Conservation (phyloP, 2,113 vertebrate genomes). For the Piliocolobus tephrosceles region DNA sequence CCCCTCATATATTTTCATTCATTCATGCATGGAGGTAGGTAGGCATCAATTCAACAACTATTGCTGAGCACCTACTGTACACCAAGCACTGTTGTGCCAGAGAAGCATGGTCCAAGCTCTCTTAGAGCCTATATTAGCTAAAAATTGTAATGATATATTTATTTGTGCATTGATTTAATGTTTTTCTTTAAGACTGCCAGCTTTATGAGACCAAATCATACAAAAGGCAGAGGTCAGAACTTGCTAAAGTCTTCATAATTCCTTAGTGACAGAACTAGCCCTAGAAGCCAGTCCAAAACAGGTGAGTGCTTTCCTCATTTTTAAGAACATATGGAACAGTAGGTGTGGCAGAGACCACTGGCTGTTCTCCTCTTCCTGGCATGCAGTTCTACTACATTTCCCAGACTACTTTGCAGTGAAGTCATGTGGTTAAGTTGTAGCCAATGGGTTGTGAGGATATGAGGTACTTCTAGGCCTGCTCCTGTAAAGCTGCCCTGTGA, state of each 20-base stretch:
- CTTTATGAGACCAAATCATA: neutral
- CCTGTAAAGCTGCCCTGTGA: neutral
- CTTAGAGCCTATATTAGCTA: neutral
- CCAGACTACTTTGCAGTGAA: neutral
- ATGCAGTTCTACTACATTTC: neutral
- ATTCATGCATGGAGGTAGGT: neutral
- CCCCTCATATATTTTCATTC: neutral
- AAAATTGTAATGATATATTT: neutral
- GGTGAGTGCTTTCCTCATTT: neutral
- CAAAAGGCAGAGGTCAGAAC: neutral
- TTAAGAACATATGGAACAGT: neutral
- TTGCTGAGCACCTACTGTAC: neutral
- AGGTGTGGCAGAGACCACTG: neutral
- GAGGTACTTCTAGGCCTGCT: neutral
- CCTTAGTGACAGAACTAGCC: neutral
- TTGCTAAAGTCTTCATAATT: neutral
- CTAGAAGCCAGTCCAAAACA: neutral
- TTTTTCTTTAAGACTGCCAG: neutral
- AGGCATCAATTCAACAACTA: neutral
- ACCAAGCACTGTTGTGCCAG: neutral
- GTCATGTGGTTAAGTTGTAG: neutral
- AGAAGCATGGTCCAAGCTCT: neutral
- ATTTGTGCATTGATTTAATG: neutral
- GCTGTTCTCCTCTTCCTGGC: neutral
- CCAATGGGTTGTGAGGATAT: neutral